Base-by-base conservation (phyloP, 2,797 vertebrate species). In the Sciurus carolinensis region DNA sequence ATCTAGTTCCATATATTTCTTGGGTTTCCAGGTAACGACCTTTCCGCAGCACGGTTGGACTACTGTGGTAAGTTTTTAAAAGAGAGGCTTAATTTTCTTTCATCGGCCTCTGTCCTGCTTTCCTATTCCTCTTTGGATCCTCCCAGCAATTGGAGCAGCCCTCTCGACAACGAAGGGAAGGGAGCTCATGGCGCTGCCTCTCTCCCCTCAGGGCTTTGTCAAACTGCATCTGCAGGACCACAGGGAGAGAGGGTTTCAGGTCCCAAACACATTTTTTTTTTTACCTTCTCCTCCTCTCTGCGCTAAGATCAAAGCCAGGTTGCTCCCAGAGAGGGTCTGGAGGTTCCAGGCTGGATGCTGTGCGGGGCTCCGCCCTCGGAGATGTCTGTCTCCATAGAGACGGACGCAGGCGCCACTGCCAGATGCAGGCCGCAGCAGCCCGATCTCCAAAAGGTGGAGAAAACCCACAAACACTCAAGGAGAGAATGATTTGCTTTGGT, bases 301-400 rank as follows among this genome's bases (percentile, higher is more conserved):
- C 20, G 33, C 71, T 85, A 28, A 0, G 18, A 76, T 76, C 33
- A 77, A 59, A 94, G 52, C 8, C 33, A 88, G 80, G 47, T 83
- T 36, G 69, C 62, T 39, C 64, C 44, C 66, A 54, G 22, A 0
- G 14, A 80, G 17, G 17, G 71, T 73, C 69, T 14, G 5, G 39
- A 85, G 67, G 26, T 81, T 67, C 26, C 4, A 3, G 11, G 47
- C 86, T 84, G 73, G 91, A 73, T 80, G 33, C 69, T 4, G 36
- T 5, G 20, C n/a, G 39, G 22, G 28, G 72, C 82, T 76, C 92
- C 76, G 33, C 85, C 91, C 84, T 77, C 15, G 5, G 47, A 87
- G 85, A 79, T n/a, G 83, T 95, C 90, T 69, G 95, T 97, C 92
- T 93, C 97, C 92, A 92, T 96, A 93, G 97, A 97, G 77, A 97